Percentiles rank a stretch among this genome's conserved stretches.
Conservation (phyloP, 1,140 invertebrate species). For the Trachelipus rathkii region DNA sequence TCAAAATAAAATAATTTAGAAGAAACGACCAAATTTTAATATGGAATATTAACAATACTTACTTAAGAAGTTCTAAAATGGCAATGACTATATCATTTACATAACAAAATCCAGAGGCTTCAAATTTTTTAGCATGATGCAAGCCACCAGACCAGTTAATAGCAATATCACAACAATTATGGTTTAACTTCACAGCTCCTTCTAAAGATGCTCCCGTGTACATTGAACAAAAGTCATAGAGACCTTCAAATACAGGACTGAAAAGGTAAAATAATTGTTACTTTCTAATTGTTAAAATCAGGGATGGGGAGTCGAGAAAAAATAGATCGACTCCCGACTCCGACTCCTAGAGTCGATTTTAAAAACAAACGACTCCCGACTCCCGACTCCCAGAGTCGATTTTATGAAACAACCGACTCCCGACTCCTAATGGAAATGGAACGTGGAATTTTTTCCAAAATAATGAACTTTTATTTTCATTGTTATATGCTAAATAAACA, state of each 20-base stretch:
- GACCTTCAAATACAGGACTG: slow-evolving; percentile 92
- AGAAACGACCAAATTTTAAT: no score
- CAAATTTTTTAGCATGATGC: slow-evolving; percentile 99
- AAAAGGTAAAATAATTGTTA: slow-evolving; percentile 44
- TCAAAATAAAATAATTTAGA: no score
- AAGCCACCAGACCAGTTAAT: slow-evolving; percentile 99
- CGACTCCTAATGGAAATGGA: no score
- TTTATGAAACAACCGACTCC: no score
- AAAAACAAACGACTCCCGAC: no score
- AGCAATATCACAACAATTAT: slow-evolving; percentile 91
- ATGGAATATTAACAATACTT: slow-evolving; percentile 40
- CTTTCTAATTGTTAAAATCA: neutral
- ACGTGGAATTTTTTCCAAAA: no score
- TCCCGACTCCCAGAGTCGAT: no score
- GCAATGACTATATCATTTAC: slow-evolving; percentile 99
- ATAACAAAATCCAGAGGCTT: slow-evolving; percentile 96
- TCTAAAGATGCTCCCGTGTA: slow-evolving; percentile 94
- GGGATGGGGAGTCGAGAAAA: no score
- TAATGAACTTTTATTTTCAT: no score
- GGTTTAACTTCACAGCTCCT: slow-evolving; percentile 90
- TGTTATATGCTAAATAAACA: no score
- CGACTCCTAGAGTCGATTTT: no score
- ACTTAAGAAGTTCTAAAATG: slow-evolving; percentile 87
- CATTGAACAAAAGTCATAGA: slow-evolving; percentile 98
- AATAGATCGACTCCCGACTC: no score